phyloP scores from a whole-genome alignment of 1,140 invertebrate genomes.

The Drosophila sulfurigaster region DNA sequence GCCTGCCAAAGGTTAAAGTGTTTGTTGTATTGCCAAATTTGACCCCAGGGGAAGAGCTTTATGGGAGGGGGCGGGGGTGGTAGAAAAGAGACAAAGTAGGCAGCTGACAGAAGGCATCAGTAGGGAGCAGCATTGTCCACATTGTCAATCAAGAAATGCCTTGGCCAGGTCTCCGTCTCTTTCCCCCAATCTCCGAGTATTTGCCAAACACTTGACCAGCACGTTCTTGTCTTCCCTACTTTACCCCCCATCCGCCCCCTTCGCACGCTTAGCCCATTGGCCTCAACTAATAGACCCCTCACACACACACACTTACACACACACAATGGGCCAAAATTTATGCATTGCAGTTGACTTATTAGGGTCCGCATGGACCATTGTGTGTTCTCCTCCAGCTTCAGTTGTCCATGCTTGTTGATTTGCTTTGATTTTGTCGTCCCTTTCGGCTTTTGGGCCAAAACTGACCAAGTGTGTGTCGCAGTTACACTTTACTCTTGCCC shows the following conservation, averaged over 20 bases:
- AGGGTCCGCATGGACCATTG: slow-evolving; percentile 54
- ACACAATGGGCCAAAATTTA: slow-evolving; percentile 61
- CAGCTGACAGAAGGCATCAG: slow-evolving; percentile 29
- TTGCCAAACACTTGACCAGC: slow-evolving; percentile 69
- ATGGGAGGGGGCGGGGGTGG: slow-evolving; percentile 15
- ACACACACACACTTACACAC: slow-evolving; percentile 7
- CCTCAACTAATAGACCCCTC: slow-evolving; percentile 5
- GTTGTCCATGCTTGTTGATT: slow-evolving; percentile 13
- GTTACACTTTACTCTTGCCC: slow-evolving; percentile 45
- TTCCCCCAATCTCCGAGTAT: slow-evolving; percentile 39
- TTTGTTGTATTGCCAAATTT: slow-evolving; percentile 69
- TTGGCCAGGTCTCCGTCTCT: slow-evolving; percentile 25
- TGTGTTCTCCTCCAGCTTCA: not conserved
- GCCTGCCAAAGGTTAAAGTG: slow-evolving; percentile 72
- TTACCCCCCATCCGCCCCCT: not conserved
- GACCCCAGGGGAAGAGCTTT: slow-evolving; percentile 23
- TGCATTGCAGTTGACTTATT: slow-evolving; percentile 79
- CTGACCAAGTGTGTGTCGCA: slow-evolving; percentile 53
- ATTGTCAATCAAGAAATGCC: slow-evolving; percentile 75
- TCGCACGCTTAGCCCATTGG: not conserved
- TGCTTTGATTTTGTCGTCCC: slow-evolving; percentile 64
- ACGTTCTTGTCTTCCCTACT: slow-evolving; percentile 19
- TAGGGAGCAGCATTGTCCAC: slow-evolving; percentile 41
- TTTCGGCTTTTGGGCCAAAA: slow-evolving; percentile 41
- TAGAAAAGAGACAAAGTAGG: slow-evolving; percentile 14